Base-by-base conservation (phyloP, 2,797 vertebrate genomes). In the Sparus aurata region DNA sequence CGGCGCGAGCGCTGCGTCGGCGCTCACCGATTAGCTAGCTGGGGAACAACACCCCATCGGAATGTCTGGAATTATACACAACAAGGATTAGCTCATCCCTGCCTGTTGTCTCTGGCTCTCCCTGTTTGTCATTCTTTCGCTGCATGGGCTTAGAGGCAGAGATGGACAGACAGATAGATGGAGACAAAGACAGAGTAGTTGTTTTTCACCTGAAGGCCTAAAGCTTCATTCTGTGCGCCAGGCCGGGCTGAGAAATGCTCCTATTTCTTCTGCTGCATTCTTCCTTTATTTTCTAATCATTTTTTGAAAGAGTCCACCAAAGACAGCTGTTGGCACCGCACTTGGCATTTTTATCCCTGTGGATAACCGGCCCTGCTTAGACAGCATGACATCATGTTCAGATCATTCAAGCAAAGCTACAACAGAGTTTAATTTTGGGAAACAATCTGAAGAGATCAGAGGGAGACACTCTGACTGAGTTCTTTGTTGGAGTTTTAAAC, bases 51-150 rank as follows among this genome's bases (percentile, higher is more conserved):
- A 91, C 88, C 91, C 78, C 80, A 84, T 88, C 22, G 92, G 93
- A 94, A 95, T 95, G 93, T 90, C 82, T 89, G 93, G 93, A 95
- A 94, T 94, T 91, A 89, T 85, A 87, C 92, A 94, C 88, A 94
- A 93, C 93, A 93, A 83, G 87, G 92, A 93, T 94, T 94, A 94
- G 91, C 92, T 94, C 93, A 93, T 93, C 87, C 90, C 89, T 91
- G 87, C 80, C 89, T 94, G 93, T 93, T 93, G 91, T 92, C 91
- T 92, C 82, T 85, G 84, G 82, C 82, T 73, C 84, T 85, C 89
- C 65, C 30, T 78, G 80, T 91, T 92, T 92, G 88, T 87, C 91
- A 91, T 91, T 91, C 88, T 93, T 92, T 90, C 72, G 67, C 77
- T 43, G 16, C 66, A 50, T 65, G 55, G 84, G 91, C 84, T 91